phyloP scores from a whole-genome alignment of 2,888 invertebrate species.

The Reticulitermes lucifugus region DNA sequence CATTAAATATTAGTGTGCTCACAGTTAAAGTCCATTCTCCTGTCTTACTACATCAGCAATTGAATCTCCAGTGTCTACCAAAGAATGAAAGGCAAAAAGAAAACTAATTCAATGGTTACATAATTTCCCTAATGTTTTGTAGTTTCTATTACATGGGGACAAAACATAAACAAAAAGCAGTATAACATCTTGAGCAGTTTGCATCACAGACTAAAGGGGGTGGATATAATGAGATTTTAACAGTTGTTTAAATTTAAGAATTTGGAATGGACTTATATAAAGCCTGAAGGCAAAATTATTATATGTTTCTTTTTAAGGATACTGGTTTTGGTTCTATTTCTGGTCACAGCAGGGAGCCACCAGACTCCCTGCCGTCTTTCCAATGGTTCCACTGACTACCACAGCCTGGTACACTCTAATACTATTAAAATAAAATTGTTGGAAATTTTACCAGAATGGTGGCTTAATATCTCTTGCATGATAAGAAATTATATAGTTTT shows the following conservation, averaged over 20 bases:
- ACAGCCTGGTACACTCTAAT: slow-evolving; percentile 12
- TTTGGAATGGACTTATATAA: slow-evolving; percentile 15
- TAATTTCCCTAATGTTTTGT: background rate
- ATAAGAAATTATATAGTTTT: background rate
- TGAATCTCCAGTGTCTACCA: slow-evolving; percentile 2
- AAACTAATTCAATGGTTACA: slow-evolving; percentile 3
- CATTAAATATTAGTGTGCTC: background rate
- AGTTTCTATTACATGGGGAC: background rate
- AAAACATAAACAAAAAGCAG: background rate
- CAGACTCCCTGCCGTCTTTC: slow-evolving; percentile 47
- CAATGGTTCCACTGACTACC: slow-evolving; percentile 44
- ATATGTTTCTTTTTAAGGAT: slow-evolving; percentile 20
- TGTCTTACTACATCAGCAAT: slow-evolving; percentile 6
- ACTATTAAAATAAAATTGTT: slow-evolving; percentile 15
- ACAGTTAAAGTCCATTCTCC: background rate
- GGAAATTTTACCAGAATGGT: background rate
- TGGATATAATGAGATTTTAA: slow-evolving; percentile 48
- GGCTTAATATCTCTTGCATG: background rate
- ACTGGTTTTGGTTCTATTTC: slow-evolving; percentile 52
- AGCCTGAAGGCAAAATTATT: slow-evolving; percentile 34
- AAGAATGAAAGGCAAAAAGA: slow-evolving; percentile 17
- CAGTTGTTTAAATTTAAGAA: slow-evolving; percentile 50
- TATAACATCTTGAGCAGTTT: background rate
- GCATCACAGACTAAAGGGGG: background rate
- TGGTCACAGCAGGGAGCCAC: slow-evolving; percentile 50